phyloP scores from a whole-genome alignment of 2,113 vertebrate genomes.

The Platysternon megacephalum region DNA sequence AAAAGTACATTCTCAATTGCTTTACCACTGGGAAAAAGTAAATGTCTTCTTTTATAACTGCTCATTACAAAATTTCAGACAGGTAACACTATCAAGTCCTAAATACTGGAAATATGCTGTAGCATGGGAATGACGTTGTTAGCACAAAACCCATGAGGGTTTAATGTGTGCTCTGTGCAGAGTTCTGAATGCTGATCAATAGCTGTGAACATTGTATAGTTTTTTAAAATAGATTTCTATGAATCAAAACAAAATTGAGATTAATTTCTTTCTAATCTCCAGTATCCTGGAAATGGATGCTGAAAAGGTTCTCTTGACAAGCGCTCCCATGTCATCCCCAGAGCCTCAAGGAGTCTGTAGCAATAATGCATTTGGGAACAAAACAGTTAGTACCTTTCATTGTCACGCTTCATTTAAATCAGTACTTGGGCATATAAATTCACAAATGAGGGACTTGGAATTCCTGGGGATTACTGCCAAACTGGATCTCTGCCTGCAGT shows the following conservation, averaged over 20 bases:
- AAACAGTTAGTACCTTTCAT: background rate
- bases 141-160: background rate
- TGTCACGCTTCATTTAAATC: slow-evolving; percentile 9
- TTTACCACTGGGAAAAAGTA: background rate
- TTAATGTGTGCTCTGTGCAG: fast-evolving
- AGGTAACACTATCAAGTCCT: background rate
- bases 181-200: fast-evolving
- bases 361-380: background rate
- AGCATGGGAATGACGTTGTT: background rate
- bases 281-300: background rate
- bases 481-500: background rate
- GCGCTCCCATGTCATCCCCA: background rate
- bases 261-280: background rate
- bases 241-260: background rate
- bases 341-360: background rate
- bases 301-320: background rate
- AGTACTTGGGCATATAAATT: background rate
- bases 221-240: background rate
- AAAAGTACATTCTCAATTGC: background rate
- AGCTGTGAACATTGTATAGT: background rate
- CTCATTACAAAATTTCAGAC: background rate
- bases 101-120: background rate
- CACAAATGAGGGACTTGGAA: background rate
- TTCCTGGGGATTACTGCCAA: slow-evolving; percentile 7
- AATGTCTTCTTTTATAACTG: background rate